A percentile compares a stretch with the other conserved stretches of the same genome.
These are phyloP conservation scores for Euzetes globulus DNA, from an alignment of 2,888 invertebrate species.

Conservation along the genomic window DNA sequence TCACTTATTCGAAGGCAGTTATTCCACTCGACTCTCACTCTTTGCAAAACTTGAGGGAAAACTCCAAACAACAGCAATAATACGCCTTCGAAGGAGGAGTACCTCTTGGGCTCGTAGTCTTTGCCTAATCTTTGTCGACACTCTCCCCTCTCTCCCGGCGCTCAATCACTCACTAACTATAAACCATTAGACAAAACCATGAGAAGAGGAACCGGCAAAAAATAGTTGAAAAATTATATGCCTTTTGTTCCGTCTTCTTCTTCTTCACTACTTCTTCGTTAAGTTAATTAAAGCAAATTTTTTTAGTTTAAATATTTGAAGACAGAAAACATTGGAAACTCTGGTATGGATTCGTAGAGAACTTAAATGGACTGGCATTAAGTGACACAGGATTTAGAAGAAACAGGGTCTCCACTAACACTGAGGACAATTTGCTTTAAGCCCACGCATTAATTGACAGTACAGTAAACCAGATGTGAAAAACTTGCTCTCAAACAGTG, in stretches of 20 bases:
- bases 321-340: neutral
- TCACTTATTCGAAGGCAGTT: constrained; percentile 10
- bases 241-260: neutral
- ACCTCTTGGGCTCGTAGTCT: constrained; percentile 2
- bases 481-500: neutral
- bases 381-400: neutral
- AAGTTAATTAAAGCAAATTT: neutral
- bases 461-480: constrained; percentile 24
- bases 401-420: neutral
- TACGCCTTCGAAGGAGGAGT: constrained; percentile 25
- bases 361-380: neutral
- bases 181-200: constrained; percentile 3
- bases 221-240: neutral
- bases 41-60: neutral
- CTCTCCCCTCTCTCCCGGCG: neutral
- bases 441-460: constrained; percentile 21
- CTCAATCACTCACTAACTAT: constrained; percentile 3
- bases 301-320: neutral
- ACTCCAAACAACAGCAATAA: neutral
- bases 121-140: neutral
- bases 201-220: neutral
- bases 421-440: constrained; percentile 7
- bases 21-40: neutral
- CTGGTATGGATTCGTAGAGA: too few relatives aligned
- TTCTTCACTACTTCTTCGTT: neutral